Base-by-base conservation (phyloP, 2,797 vertebrate genomes). In the Acestrorhynchus altus region DNA sequence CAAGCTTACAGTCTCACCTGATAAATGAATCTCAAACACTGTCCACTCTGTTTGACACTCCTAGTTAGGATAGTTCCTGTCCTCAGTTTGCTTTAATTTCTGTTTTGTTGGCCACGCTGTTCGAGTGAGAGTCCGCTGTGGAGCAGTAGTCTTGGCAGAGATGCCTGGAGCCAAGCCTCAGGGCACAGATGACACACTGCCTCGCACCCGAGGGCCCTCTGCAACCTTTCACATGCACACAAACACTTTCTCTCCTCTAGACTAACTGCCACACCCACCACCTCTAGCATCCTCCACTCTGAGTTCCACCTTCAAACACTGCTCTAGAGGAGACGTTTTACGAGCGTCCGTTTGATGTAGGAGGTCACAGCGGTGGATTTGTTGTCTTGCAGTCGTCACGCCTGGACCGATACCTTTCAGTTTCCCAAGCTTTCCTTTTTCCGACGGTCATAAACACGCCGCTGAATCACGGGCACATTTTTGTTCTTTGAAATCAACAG, bases 161-260 rank as follows among this genome's bases (percentile, higher is more conserved):
- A 18, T 12, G 80, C 80, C 82, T 67, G 44, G 69, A 52, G 82
- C 46, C 63, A 42, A 72, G 78, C 78, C 74, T 81, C 63, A 10
- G 72, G 79, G 83, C 77, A 72, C 60, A 80, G 46, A 83, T 80
- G 71, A 85, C 73, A 59, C 68, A 40, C 26, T 56, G 64, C 61
- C 68, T 20, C 42, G 20, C 76, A 84, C 82, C 74, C 74, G 63
- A 69, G 69, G 20, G 57, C 63, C 65, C n/a, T 57, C 40, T 46
- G 35, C 61, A 54, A 35, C 60, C 35, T 28, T 49, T 54, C 20
- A 42, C 49, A 31, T 9, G 31, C 20, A 7, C 31, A 42, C 46
- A 0, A 8, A 3, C 11, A 31, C 15, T 11, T 16, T 5, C 46
- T 16, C 46, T 49, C 16, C 46, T 49, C 54, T 59, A 13, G 28